phyloP scores from a whole-genome alignment of 2,797 vertebrate genomes.

The Tolypeutes matacus region DNA sequence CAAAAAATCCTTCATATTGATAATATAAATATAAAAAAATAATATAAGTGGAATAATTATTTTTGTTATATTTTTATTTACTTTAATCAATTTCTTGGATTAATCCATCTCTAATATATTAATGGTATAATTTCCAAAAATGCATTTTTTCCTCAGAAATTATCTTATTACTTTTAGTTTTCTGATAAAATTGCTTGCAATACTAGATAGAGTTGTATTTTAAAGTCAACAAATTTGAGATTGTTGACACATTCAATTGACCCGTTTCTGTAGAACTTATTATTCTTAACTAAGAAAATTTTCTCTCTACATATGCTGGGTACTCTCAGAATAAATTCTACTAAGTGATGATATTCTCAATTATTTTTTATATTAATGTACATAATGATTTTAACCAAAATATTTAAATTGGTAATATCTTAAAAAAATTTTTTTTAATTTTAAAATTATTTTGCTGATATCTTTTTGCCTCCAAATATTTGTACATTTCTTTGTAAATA shows the following conservation, averaged over 20 bases:
- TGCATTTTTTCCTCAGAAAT: background rate
- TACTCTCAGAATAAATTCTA: background rate
- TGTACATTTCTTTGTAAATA: background rate
- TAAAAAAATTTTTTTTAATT: too few relatives aligned
- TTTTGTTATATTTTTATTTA: background rate
- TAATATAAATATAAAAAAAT: background rate
- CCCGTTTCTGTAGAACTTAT: background rate
- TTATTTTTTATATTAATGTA: background rate
- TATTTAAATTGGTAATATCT: background rate
- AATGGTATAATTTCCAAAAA: conserved; percentile 10
- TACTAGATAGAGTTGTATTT: background rate
- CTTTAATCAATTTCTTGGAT: conserved; percentile 5
- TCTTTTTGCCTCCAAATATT: background rate
- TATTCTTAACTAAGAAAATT: background rate
- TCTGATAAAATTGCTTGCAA: background rate
- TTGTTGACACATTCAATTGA: background rate
- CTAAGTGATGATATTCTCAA: background rate
- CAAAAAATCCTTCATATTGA: background rate
- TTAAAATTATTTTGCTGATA: too few relatives aligned
- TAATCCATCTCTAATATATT: background rate
- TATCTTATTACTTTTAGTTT: background rate
- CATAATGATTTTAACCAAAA: background rate
- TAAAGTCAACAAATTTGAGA: background rate
- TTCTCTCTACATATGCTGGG: background rate
- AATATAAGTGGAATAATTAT: background rate